These are phyloP conservation scores for Antitype chi DNA, from an alignment of 2,888 invertebrate species.

Conservation along the genomic window DNA sequence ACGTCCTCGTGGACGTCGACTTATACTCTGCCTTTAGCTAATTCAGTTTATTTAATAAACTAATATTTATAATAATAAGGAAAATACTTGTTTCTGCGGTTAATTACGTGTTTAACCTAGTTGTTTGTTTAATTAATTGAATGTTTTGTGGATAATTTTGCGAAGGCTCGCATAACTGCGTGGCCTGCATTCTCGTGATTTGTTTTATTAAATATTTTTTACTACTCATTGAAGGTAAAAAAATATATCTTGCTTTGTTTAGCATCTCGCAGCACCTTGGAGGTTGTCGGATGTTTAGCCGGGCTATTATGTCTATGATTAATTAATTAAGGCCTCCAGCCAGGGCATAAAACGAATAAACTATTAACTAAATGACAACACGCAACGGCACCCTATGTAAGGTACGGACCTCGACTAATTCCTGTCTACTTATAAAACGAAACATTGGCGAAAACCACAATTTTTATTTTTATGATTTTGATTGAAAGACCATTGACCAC, in stretches of 20 bases:
- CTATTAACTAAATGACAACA: no score
- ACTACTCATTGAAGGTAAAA: background rate
- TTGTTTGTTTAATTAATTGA: slow-evolving; percentile 46
- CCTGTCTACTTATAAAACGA: background rate
- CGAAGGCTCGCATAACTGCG: slow-evolving; percentile 15
- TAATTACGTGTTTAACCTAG: slow-evolving; percentile 50
- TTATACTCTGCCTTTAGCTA: slow-evolving; percentile 1
- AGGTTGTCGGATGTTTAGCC: no score
- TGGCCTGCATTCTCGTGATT: background rate
- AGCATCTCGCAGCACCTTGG: no score
- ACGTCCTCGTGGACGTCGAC: no score
- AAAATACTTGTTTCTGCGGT: slow-evolving; percentile 31
- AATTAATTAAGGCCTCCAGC: no score
- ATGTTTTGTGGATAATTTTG: slow-evolving; percentile 4
- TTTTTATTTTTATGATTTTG: no score
- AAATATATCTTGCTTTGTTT: no score
- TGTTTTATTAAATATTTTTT: background rate
- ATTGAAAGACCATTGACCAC: no score
- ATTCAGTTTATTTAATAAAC: slow-evolving; percentile 31
- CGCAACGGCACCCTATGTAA: no score
- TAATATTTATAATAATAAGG: slow-evolving; percentile 34
- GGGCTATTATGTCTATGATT: no score
- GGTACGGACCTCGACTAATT: background rate
- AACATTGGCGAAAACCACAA: background rate
- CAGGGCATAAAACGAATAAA: no score